Evolutionary conservation across 2,888 invertebrate genomes (phyloP), one percentile per base, ranked within the genome.

Genomic region (Auanema sp.): DNA sequence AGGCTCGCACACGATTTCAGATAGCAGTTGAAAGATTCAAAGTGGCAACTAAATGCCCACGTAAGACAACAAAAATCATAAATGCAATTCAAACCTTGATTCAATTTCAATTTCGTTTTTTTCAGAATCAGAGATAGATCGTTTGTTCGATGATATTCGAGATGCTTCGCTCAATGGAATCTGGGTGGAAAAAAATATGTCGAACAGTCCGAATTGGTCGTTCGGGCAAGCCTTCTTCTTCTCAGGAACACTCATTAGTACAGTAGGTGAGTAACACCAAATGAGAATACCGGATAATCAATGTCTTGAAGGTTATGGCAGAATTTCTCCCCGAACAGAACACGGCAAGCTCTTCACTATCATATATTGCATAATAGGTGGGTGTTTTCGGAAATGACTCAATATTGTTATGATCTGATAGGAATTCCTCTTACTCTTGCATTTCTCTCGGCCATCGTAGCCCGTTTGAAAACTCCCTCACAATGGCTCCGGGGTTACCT

Each of bases 171-270:
- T 76, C 24, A 75, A 76, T 53, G 79, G 78, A 33, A 74, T 77
- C 61, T 87, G 88, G 59, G 87, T 91, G 91, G 91, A 85, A 0
- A 87, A 88, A 64, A 92, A 92, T 85, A 89, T 89, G 33, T 89
- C 90, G 55, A 89, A 89, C 1, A 91, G 91, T 69, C 90, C 91
- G 12, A 92, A 92, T 85, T 93, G 92, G 93, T 91, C 90, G 84
- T 92, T 92, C 84, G 92, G 92, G 23, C 92, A 92, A 84, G 90
- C 92, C 0, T 85, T 93, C 60, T 92, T 93, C 87, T 93, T 93
- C 85, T 90, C 92, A 0, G 90, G 90, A 56, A 92, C 92, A 0
- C 90, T 92, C 10, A 89, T 93, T 66, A 92, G 92, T n/a, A 93
- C 92, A 56, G 92, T 92, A 71, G 91, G 91, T 90, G 85, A 59